phyloP scores from a whole-genome alignment of 2,113 vertebrate genomes.

The Siniperca chuatsi region DNA sequence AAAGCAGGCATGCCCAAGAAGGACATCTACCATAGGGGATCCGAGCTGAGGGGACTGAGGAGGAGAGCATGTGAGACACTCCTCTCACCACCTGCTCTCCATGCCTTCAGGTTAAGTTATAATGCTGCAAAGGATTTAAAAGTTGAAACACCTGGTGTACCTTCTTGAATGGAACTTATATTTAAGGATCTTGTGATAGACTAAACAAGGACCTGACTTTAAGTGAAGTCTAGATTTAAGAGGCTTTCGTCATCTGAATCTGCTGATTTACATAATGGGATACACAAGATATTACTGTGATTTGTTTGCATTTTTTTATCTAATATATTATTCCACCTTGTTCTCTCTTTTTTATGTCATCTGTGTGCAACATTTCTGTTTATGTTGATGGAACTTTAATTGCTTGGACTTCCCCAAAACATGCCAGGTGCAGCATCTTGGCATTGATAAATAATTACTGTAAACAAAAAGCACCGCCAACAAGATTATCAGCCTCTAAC shows the following conservation, averaged over 20 bases:
- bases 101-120: constrained; percentile 58
- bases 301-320: background rate
- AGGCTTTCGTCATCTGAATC: background rate
- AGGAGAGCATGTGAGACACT: background rate
- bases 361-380: background rate
- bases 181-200: background rate
- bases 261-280: background rate
- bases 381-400: background rate
- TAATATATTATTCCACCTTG: background rate
- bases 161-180: background rate
- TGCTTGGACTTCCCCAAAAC: background rate
- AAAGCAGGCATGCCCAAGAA: constrained; percentile 17
- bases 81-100: constrained; percentile 53
- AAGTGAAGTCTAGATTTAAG: background rate
- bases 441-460: background rate
- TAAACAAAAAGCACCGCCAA: background rate
- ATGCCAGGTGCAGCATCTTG: background rate
- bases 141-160: background rate
- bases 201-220: background rate
- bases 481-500: background rate
- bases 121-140: background rate
- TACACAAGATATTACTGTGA: background rate
- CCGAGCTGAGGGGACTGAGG: background rate
- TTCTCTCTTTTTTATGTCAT: background rate
- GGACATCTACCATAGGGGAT: background rate